phyloP scores from a whole-genome alignment of 2,797 vertebrate species.

The Semaprochilodus insignis region DNA sequence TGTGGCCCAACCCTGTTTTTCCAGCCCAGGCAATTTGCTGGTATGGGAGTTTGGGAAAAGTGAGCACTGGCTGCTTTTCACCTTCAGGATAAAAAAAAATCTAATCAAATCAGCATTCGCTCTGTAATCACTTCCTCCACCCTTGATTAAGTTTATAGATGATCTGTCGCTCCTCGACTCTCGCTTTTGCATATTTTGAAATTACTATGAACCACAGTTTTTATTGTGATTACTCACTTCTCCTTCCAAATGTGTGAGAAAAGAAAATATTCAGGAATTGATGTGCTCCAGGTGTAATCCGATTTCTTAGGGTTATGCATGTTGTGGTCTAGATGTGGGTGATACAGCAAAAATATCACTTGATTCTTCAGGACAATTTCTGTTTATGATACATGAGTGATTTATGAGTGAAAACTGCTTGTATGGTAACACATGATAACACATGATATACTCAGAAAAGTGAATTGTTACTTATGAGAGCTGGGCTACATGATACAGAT shows the following conservation, averaged over 20 bases:
- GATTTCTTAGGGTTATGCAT: background rate
- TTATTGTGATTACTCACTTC: slow-evolving; percentile 73
- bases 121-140: slow-evolving; percentile 71
- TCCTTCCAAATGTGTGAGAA: background rate
- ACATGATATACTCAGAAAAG: background rate
- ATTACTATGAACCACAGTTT: slow-evolving; percentile 67
- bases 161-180: slow-evolving; percentile 67
- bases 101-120: slow-evolving; percentile 72
- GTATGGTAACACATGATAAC: no score
- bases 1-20: slow-evolving; percentile 68
- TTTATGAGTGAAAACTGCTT: no score
- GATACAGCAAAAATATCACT: background rate
- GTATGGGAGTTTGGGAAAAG: slow-evolving; percentile 61
- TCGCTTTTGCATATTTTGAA: slow-evolving; percentile 72
- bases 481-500: no score
- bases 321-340: background rate
- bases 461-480: background rate
- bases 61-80: slow-evolving; percentile 66
- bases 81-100: slow-evolving; percentile 52
- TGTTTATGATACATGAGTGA: no score
- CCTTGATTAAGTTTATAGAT: slow-evolving; percentile 78
- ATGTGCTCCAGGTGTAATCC: background rate
- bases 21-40: slow-evolving; percentile 67
- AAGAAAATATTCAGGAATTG: slow-evolving; percentile 20
- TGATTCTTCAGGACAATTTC: no score